A percentile compares a stretch with the other conserved stretches of the same genome.
Evolutionary conservation across 2,888 invertebrate genomes (phyloP).

Genomic region (Eupithecia exiguata): DNA sequence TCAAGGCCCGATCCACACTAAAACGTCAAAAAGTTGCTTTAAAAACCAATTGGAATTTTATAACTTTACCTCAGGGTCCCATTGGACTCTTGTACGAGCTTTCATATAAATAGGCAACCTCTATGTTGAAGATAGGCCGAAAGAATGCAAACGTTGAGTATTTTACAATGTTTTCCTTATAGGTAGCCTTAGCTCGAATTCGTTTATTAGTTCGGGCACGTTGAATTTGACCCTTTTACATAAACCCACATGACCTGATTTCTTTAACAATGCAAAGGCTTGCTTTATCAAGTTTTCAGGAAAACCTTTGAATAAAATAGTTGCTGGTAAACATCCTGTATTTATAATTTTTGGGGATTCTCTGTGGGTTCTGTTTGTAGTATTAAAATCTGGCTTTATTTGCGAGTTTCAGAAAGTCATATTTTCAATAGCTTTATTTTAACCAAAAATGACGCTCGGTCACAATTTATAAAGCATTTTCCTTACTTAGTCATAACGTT

Average conservation of each 20-base stretch:
- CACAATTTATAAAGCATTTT: neutral
- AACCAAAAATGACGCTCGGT: neutral
- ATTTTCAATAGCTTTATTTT: neutral
- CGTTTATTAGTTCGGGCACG: constrained; percentile 35
- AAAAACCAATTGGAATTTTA: neutral
- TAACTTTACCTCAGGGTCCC: neutral
- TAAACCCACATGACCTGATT: constrained; percentile 36
- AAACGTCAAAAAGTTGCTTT: neutral
- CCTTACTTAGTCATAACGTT: neutral
- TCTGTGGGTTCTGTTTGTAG: neutral
- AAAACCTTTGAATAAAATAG: constrained; percentile 17
- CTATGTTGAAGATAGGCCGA: neutral
- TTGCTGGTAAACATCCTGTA: neutral
- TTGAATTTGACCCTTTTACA: constrained; percentile 31
- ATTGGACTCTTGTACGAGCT: neutral
- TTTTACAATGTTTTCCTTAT: constrained; percentile 27
- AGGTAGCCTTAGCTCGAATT: constrained; percentile 21
- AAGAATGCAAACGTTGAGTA: constrained; percentile 6
- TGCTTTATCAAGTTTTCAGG: constrained; percentile 22
- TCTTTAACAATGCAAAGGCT: constrained; percentile 22
- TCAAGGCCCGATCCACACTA: neutral
- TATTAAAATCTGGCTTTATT: neutral
- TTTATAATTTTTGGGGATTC: neutral
- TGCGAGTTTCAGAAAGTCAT: neutral
- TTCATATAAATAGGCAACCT: neutral